Percentiles rank a stretch among this genome's conserved stretches.
These are phyloP conservation scores for Eriosoma lanigerum DNA, from an alignment of 1,140 invertebrate genomes.

Conservation along the genomic window DNA sequence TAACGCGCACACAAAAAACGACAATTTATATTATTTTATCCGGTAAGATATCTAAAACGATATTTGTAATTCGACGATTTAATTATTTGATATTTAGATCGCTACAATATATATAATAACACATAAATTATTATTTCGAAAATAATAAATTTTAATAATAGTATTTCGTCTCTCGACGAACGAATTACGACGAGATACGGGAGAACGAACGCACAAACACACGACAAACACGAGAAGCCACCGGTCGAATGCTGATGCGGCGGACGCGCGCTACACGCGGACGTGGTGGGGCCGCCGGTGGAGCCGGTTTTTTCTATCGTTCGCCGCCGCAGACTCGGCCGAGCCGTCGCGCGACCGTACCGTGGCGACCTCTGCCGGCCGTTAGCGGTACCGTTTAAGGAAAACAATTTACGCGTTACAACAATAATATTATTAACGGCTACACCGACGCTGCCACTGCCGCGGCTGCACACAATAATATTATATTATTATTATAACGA, in stretches of 20 bases:
- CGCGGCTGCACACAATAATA: no score
- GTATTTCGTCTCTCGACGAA: no score
- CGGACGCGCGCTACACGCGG: constrained; percentile 31
- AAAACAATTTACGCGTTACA: neutral
- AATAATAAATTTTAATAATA: no score
- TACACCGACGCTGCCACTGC: no score
- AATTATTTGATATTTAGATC: no score
- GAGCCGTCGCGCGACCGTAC: constrained; percentile 6
- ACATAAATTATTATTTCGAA: no score
- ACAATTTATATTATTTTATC: neutral
- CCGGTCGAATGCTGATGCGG: constrained; percentile 40
- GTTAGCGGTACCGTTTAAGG: neutral
- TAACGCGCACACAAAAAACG: no score
- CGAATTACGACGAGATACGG: neutral
- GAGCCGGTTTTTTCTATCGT: constrained; percentile 39
- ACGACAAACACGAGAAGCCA: neutral
- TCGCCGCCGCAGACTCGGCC: neutral
- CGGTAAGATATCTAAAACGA: neutral
- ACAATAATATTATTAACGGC: neutral
- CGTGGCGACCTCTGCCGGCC: constrained; percentile 32
- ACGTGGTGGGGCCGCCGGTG: constrained; percentile 39
- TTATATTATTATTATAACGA: no score
- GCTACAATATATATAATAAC: no score
- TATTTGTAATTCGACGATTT: neutral
- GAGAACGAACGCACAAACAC: constrained; percentile 15